Evolutionary conservation across 2,797 vertebrate genomes (phyloP).

Genomic region (Neostethus bicornis): DNA sequence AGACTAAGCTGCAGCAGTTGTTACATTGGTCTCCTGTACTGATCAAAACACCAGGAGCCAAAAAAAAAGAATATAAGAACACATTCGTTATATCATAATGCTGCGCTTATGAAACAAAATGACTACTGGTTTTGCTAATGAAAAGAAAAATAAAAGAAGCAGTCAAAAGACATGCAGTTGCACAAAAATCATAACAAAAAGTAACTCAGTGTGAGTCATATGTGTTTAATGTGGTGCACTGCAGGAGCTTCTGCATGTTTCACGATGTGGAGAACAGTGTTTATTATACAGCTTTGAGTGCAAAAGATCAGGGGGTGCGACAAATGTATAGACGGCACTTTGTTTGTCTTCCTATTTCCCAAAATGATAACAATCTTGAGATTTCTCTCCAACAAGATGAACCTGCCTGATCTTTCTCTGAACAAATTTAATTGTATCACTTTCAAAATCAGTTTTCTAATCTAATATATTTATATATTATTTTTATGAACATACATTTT

Average conservation of each 20-base stretch:
- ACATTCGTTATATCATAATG: background rate
- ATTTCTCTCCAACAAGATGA: too few relatives aligned
- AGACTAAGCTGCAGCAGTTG: conserved; percentile 18
- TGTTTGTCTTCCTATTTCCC: background rate
- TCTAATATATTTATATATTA: too few relatives aligned
- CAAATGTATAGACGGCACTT: background rate
- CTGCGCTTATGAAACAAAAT: background rate
- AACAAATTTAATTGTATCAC: too few relatives aligned
- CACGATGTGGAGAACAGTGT: background rate
- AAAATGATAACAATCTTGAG: too few relatives aligned
- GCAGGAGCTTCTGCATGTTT: background rate
- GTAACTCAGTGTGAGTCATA: background rate
- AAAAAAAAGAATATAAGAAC: too few relatives aligned
- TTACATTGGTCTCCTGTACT: conserved; percentile 5
- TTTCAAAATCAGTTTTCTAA: too few relatives aligned
- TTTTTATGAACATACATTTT: too few relatives aligned
- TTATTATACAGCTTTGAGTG: background rate
- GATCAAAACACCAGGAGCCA: conserved; percentile 13
- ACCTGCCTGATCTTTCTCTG: too few relatives aligned
- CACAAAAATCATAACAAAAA: background rate
- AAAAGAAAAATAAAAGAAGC: background rate
- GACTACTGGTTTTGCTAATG: background rate
- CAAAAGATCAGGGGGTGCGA: background rate
- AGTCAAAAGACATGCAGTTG: too few relatives aligned
- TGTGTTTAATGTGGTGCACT: background rate